phyloP scores from a whole-genome alignment of 37 sponge, comb jelly and placozoan species.

The Ephydatia muelleri region DNA sequence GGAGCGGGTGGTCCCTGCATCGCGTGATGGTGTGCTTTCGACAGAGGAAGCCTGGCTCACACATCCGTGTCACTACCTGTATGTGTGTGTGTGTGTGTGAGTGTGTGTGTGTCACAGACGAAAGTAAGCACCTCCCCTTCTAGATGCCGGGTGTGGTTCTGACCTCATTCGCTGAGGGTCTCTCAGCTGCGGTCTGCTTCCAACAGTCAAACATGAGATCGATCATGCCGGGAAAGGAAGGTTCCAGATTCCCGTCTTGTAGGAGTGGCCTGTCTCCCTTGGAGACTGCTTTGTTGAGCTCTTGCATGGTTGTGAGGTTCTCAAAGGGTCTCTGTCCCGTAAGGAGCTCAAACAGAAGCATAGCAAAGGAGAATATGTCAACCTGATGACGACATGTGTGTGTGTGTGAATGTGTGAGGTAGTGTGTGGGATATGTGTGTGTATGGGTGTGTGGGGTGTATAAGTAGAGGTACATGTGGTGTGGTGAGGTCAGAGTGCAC shows the following conservation, averaged over 20 bases:
- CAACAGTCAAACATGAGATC: slow-evolving; percentile 93
- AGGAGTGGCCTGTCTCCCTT: slow-evolving; percentile 73
- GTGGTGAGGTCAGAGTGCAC: not conserved
- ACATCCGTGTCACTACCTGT: slow-evolving; percentile 50
- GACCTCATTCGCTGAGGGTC: slow-evolving; percentile 81
- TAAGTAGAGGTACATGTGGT: not conserved
- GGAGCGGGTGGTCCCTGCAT: slow-evolving; percentile 60
- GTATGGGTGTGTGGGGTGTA: not conserved
- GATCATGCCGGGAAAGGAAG: slow-evolving; percentile 74
- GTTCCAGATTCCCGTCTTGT: slow-evolving; percentile 71
- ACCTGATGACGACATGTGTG: slow-evolving; percentile 46
- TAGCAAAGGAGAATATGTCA: slow-evolving; percentile 95
- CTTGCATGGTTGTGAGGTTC: slow-evolving; percentile 62
- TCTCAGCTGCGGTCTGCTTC: slow-evolving; percentile 67
- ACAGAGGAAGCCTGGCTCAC: slow-evolving; percentile 78
- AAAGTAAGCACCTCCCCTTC: not conserved
- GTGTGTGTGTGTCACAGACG: not conserved
- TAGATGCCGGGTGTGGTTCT: not conserved
- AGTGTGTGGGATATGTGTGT: no score
- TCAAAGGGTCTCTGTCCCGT: slow-evolving; percentile 90
- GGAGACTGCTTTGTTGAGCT: slow-evolving; percentile 80
- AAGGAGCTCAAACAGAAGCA: slow-evolving; percentile 91
- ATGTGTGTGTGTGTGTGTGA: slow-evolving; percentile 4
- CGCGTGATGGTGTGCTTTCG: slow-evolving; percentile 65
- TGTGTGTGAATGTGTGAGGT: no score